Base-by-base conservation (phyloP, 2,113 vertebrate genomes). In the Corvus cornix region DNA sequence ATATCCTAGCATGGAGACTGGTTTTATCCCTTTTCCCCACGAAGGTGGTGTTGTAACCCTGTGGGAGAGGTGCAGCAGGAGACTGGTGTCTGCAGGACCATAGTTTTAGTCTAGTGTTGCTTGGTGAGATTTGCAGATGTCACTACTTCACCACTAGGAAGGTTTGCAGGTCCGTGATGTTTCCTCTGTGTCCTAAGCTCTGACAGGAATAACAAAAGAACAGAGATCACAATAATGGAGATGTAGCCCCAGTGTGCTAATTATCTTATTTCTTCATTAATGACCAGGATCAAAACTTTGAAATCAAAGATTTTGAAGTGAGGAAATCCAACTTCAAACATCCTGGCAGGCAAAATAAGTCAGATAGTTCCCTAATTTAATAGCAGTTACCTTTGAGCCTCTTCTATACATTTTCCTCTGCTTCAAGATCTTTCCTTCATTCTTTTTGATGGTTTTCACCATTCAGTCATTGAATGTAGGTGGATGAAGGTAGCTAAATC, bases 161-260 rank as follows among this genome's bases (percentile, higher is more conserved):
- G 16, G 21, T 56, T 43, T 83, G n/a, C 30, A 76, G 66, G 30
- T 63, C 49, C 69, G 12, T 37, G 19, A 21, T 60, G 26, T 52
- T 72, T 81, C n/a, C 5, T 3, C 35, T 7, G 10, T 20, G 26
- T 27, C 62, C 60, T 64, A 67, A 68, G 7, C 17, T 72, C 60
- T 75, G 48, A 87, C 12, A 66, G 27, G 4, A 77, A 48, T 30
- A 81, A 67, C 30, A 41, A 60, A 89, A 72, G 22, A 56, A 73
- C 11, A 74, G 24, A 91, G 20, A 58, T 58, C 28, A 4, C 4
- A 3, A 15, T 24, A 63, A n/a, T 13, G 55, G 33, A 20, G n/a
- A 27, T 0, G 2, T 12, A 77, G 39, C 7, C 7, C 28, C 9
- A 7, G 3, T 24, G 43, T 15, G 12, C 4, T 39, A 48, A 62